A percentile compares a stretch with the other conserved stretches of the same genome.
Conservation (phyloP, 2,888 invertebrate genomes). For the Morpho deidamia region DNA sequence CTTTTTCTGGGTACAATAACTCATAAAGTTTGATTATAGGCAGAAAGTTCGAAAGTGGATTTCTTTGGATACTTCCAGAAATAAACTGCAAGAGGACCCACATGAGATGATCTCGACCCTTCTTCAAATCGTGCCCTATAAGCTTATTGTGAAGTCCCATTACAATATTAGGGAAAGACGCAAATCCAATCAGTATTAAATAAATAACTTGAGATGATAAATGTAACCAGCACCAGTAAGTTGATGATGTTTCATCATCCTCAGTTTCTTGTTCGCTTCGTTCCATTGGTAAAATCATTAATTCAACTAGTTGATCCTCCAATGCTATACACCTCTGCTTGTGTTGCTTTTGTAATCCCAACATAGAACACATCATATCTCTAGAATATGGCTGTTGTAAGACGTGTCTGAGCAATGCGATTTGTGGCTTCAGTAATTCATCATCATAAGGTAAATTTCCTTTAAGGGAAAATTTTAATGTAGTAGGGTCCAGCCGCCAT, state of each 20-base stretch:
- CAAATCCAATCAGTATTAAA: conserved; percentile 95
- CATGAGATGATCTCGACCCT: conserved; percentile 98
- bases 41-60: conserved; percentile 91
- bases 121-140: conserved; percentile 87
- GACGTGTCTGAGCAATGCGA: conserved; percentile 91
- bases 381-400: conserved; percentile 96
- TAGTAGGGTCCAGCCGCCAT: conserved; percentile 94
- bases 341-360: conserved; percentile 95
- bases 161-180: conserved; percentile 95
- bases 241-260: conserved; percentile 80
- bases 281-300: conserved; percentile 95
- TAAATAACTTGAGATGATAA: conserved; percentile 96
- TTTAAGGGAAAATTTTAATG: conserved; percentile 81
- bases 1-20: conserved; percentile 94
- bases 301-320: conserved; percentile 94
- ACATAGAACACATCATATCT: conserved; percentile 97
- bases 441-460: conserved; percentile 92
- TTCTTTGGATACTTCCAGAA: conserved; percentile 96
- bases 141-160: conserved; percentile 91
- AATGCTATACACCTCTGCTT: conserved; percentile 92
- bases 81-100: conserved; percentile 98
- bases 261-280: conserved; percentile 85
- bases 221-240: conserved; percentile 94
- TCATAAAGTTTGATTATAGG: conserved; percentile 95
- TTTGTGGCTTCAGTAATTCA: conserved; percentile 93